Evolutionary conservation across 2,797 vertebrate genomes (phyloP).

Genomic region (Erithacus rubecula): DNA sequence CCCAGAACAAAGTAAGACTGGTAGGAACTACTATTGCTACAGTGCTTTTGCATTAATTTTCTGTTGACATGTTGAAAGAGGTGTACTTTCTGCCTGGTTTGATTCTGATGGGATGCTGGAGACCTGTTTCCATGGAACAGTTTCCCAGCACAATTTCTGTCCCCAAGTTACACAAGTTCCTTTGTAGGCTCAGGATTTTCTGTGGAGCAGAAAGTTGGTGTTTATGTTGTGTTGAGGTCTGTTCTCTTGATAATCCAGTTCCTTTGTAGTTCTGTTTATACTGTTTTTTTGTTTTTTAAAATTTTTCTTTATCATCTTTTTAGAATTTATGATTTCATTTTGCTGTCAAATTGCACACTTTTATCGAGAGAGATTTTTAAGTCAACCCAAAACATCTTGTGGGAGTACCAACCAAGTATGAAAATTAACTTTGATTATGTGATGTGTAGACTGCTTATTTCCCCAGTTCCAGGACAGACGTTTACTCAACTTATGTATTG

Average conservation of each 20-base stretch:
- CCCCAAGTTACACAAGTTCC: background rate
- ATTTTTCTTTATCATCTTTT: background rate
- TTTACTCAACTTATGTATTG: background rate
- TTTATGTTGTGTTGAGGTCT: background rate
- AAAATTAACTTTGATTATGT: background rate
- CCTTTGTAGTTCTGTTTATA: background rate
- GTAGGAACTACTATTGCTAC: background rate
- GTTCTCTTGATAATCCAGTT: background rate
- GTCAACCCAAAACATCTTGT: background rate
- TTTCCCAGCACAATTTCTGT: background rate
- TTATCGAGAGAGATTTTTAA: background rate
- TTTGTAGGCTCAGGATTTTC: background rate
- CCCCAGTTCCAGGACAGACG: accelerated
- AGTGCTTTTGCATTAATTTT: background rate
- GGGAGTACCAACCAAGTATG: background rate
- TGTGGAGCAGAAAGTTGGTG: background rate
- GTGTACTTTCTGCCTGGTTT: background rate
- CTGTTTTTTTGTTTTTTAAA: accelerated
- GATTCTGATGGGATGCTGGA: background rate
- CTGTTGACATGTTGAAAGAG: accelerated
- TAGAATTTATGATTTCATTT: background rate
- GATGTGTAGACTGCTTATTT: background rate
- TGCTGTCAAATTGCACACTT: background rate
- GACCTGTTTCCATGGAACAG: background rate
- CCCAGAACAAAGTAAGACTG: background rate